These are phyloP conservation scores for Tetragonula carbonaria DNA, from an alignment of 2,888 invertebrate species.

Conservation along the genomic window DNA sequence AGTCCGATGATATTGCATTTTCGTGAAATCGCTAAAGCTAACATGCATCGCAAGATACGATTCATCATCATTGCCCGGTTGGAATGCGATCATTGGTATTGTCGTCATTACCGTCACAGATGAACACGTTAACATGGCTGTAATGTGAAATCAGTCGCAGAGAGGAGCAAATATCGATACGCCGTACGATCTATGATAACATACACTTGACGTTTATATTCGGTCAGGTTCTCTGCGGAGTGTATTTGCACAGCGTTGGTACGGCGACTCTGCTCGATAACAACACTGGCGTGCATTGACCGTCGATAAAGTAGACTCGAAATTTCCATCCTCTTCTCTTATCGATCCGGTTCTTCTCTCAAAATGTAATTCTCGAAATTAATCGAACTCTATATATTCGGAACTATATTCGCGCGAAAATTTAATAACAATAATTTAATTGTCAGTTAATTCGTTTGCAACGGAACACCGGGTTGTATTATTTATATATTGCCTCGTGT, in stretches of 20 bases:
- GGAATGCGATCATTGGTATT: conserved; percentile 47
- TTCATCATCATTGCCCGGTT: conserved; percentile 33
- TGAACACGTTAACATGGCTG: conserved; percentile 42
- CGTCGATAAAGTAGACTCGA: conserved; percentile 44
- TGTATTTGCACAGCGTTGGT: background rate
- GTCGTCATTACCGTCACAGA: conserved; percentile 38
- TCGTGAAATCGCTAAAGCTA: conserved; percentile 39
- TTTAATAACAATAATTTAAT: background rate
- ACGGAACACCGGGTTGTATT: background rate
- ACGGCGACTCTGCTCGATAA: conserved; percentile 30
- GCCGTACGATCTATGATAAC: conserved; percentile 41
- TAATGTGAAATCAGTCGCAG: conserved; percentile 40
- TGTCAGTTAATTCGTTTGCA: background rate
- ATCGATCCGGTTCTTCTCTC: background rate
- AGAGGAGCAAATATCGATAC: conserved; percentile 39
- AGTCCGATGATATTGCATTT: conserved; percentile 33
- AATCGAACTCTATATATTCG: background rate
- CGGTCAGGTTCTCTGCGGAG: conserved; percentile 7
- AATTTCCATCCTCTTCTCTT: background rate
- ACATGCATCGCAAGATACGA: conserved; percentile 39
- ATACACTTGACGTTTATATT: conserved; percentile 35
- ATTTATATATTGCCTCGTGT: background rate
- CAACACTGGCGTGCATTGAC: background rate
- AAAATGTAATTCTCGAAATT: background rate
- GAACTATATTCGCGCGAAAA: background rate